Conservation (phyloP, 2,113 vertebrate species). For the Dipodomys stephensi region DNA sequence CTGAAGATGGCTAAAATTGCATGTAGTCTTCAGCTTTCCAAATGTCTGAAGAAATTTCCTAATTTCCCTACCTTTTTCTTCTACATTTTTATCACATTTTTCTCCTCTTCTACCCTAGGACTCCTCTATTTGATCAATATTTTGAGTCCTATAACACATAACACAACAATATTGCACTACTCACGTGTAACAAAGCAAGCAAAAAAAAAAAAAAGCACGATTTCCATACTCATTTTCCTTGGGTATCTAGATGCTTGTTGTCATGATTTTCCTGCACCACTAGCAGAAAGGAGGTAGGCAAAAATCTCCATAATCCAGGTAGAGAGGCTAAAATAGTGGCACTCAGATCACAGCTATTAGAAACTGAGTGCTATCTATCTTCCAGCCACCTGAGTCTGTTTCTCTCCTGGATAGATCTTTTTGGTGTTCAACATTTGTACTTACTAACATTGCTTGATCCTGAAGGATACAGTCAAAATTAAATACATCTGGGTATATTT, state of each 20-base stretch:
- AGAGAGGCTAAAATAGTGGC: neutral
- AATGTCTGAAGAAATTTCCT: neutral
- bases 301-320: constrained; percentile 12
- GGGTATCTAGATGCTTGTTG: neutral
- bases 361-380: constrained; percentile 22
- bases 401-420: constrained; percentile 26
- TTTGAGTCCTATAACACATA: neutral
- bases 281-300: neutral
- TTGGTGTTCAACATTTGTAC: constrained; percentile 51
- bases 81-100: neutral
- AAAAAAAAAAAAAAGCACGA: constrained; percentile 1
- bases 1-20: constrained; percentile 34
- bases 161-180: neutral
- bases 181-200: neutral
- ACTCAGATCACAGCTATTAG: constrained; percentile 4
- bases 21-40: constrained; percentile 28
- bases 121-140: neutral
- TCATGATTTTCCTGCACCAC: neutral
- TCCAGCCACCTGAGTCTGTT: constrained; percentile 33
- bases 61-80: neutral
- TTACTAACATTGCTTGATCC: constrained; percentile 57
- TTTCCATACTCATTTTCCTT: neutral
- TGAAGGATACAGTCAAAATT: constrained; percentile 54
- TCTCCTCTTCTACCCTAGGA: neutral
- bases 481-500: constrained; percentile 61